phyloP scores from a whole-genome alignment of 2,797 vertebrate genomes.

The Pteronotus mesoamericanus region DNA sequence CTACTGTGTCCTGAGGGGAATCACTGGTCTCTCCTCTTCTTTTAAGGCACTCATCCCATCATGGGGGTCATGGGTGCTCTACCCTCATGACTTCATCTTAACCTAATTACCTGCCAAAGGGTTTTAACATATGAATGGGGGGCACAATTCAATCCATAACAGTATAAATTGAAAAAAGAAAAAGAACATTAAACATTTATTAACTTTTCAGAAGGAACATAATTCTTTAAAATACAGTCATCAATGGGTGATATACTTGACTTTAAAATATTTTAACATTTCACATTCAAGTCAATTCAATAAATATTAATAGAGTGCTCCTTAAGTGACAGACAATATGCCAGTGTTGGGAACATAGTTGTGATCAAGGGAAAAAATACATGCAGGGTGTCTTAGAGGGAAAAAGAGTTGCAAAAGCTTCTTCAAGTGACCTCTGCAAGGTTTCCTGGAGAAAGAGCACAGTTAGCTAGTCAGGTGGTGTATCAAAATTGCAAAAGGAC shows the following conservation, averaged over 20 bases:
- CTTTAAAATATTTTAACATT: neutral
- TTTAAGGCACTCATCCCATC: neutral
- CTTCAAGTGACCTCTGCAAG: neutral
- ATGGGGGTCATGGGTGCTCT: too few relatives aligned
- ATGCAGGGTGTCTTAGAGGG: too few relatives aligned
- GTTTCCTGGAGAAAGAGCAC: neutral
- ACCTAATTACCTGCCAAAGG: neutral
- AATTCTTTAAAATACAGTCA: neutral
- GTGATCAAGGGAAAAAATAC: neutral
- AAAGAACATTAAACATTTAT: neutral
- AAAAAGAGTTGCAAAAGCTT: neutral
- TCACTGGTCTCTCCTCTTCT: neutral
- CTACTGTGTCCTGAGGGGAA: neutral
- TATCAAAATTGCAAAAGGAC: neutral
- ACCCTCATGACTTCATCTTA: neutral
- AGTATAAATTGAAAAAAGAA: neutral
- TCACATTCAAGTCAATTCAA: neutral
- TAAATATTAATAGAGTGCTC: neutral
- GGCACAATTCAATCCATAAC: neutral
- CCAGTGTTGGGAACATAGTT: neutral
- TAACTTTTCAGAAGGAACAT: neutral
- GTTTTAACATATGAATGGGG: neutral
- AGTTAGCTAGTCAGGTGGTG: neutral
- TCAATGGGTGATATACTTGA: neutral
- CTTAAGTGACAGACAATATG: neutral